Percentiles rank a stretch among this genome's conserved stretches.
Conservation (phyloP, 2,797 vertebrate species). For the Diplodus sargus region DNA sequence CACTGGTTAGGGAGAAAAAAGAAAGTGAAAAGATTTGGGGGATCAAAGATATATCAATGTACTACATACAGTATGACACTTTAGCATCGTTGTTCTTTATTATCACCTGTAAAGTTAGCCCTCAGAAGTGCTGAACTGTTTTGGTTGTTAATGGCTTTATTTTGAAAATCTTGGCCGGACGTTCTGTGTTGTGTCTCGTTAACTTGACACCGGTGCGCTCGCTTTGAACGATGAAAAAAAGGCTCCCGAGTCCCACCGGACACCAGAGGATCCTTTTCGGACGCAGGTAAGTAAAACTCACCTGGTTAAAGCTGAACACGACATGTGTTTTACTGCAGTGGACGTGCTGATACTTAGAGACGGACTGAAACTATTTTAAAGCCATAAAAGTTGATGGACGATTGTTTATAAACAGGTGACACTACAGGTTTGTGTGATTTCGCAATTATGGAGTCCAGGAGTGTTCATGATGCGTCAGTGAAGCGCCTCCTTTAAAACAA, state of each 20-base stretch:
- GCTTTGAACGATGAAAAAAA: slow-evolving; percentile 25
- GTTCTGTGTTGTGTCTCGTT: neutral
- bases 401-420: neutral
- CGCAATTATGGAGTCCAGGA: neutral
- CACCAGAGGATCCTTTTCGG: slow-evolving; percentile 40
- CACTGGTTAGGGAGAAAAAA: no score
- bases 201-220: slow-evolving; percentile 62
- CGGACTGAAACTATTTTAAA: neutral
- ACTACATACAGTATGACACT: no score
- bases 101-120: neutral
- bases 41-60: no score
- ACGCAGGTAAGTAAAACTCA: slow-evolving; percentile 66
- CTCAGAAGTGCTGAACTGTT: neutral
- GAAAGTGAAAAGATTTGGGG: neutral
- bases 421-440: neutral
- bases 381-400: neutral
- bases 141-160: slow-evolving; percentile 23
- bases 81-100: neutral
- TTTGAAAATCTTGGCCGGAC: slow-evolving; percentile 56
- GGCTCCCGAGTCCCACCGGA: slow-evolving; percentile 12
- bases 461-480: neutral
- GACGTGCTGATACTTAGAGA: neutral
- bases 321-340: neutral
- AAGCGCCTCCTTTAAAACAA: neutral
- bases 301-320: neutral